A percentile compares a stretch with the other conserved stretches of the same genome.
phyloP scores from a whole-genome alignment of 2,797 vertebrate genomes.

The Smutsia temminckii region DNA sequence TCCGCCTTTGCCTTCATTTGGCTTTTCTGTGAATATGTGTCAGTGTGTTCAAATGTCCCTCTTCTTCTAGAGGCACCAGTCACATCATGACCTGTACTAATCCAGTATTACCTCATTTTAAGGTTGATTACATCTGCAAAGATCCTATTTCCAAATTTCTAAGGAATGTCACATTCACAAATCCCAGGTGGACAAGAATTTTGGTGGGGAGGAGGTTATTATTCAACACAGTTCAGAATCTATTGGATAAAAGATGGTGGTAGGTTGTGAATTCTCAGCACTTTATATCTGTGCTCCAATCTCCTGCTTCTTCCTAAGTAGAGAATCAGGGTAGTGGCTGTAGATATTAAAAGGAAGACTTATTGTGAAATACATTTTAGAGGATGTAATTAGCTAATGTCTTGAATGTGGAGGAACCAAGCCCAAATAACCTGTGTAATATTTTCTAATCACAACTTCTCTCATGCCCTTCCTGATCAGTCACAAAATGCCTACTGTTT shows the following conservation, averaged over 20 bases:
- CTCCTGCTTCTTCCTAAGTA: neutral
- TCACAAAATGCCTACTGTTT: neutral
- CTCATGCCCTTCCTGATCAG: neutral
- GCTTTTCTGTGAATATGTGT: neutral
- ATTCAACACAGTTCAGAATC: neutral
- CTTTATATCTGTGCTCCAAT: rapidly evolving
- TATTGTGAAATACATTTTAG: neutral
- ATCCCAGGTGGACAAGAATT: neutral
- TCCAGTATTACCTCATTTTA: neutral
- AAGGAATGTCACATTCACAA: neutral
- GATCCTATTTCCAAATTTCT: neutral
- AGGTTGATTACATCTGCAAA: neutral
- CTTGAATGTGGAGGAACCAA: neutral
- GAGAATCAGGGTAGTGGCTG: neutral
- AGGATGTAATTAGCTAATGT: neutral
- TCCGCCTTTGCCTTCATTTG: neutral
- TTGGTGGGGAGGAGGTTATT: neutral
- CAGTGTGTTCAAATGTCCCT: neutral
- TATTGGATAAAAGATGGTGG: neutral
- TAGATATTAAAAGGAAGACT: neutral
- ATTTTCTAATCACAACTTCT: neutral
- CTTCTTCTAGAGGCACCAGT: neutral
- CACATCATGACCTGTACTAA: neutral
- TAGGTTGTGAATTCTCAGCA: neutral
- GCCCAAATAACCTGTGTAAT: neutral